Evolutionary conservation across 2,797 vertebrate species (phyloP).

Genomic region (Muscicapa comitata): DNA sequence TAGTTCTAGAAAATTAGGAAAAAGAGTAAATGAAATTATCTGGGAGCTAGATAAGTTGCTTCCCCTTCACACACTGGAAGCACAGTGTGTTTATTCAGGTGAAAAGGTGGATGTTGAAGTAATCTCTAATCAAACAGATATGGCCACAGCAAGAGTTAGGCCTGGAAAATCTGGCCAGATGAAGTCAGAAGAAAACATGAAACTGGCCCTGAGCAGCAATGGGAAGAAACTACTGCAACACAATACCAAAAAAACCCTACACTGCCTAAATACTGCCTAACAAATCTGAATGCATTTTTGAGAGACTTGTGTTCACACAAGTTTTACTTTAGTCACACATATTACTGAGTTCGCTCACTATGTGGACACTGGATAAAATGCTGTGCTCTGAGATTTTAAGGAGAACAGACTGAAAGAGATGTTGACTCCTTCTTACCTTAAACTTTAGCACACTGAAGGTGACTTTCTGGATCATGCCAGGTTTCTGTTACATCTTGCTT

Average conservation of each 20-base stretch:
- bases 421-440: neutral
- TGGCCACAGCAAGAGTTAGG: neutral
- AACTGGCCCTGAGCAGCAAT: neutral
- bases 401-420: neutral
- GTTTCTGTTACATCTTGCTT: neutral
- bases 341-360: neutral
- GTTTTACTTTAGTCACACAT: neutral
- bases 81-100: neutral
- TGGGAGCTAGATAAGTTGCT: neutral
- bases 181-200: neutral
- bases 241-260: rapidly evolving
- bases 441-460: neutral
- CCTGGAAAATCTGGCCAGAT: neutral
- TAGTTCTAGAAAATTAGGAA: neutral
- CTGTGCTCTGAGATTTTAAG: neutral
- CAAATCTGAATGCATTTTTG: neutral
- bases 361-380: neutral
- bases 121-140: neutral
- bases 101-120: neutral
- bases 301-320: neutral
- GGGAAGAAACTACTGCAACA: neutral
- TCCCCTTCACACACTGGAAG: neutral
- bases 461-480: neutral
- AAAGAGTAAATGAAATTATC: neutral
- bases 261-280: neutral